Conservation (phyloP, 2,797 vertebrate species). For the Clarias fuscus region DNA sequence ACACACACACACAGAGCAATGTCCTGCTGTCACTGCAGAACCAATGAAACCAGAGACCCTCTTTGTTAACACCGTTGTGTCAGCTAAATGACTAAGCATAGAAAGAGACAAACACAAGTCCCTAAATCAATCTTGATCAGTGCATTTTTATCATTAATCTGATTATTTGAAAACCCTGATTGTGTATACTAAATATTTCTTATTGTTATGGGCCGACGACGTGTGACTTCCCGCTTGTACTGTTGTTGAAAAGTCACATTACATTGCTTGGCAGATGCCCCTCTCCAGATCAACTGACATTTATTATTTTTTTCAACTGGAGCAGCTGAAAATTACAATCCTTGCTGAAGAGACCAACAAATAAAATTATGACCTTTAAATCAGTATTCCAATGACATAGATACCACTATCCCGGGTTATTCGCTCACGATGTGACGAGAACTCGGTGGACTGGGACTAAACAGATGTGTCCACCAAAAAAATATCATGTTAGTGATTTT, state of each 20-base stretch:
- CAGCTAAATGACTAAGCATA: constrained; percentile 40
- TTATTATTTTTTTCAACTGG: neutral
- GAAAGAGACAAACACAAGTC: neutral
- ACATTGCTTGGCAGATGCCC: neutral
- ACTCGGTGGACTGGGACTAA: too few species aligned
- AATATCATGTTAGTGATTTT: too few species aligned
- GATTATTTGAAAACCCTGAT: neutral
- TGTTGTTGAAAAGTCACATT: neutral
- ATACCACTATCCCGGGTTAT: neutral
- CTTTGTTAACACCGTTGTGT: constrained; percentile 44
- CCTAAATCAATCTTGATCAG: neutral
- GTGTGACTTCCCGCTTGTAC: neutral
- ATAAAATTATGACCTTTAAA: neutral
- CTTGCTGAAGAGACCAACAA: too few species aligned
- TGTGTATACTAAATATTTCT: neutral
- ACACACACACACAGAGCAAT: neutral
- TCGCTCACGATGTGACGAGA: too few species aligned
- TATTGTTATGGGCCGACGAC: neutral
- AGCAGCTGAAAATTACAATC: too few species aligned
- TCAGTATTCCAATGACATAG: neutral
- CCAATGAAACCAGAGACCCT: constrained; percentile 46
- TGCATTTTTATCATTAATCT: neutral
- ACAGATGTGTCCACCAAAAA: too few species aligned
- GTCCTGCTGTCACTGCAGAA: constrained; percentile 38
- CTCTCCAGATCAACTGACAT: neutral